Evolutionary conservation across 2,888 invertebrate species (phyloP).

Genomic region (Diadegma fenestrale): DNA sequence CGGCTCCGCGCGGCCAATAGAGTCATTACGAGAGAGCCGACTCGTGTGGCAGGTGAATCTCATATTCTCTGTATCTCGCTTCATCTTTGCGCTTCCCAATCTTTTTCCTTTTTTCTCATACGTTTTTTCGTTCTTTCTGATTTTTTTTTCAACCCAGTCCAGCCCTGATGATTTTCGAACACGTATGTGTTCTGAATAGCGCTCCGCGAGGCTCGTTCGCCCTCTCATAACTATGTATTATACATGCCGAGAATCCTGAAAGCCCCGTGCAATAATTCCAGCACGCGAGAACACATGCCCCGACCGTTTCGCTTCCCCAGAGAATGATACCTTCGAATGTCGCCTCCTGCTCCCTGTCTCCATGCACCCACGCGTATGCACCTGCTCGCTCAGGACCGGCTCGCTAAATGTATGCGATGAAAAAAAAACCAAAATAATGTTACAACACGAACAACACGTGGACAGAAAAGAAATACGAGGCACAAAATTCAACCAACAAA

Average conservation of each 20-base stretch:
- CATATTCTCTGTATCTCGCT: conserved; percentile 51
- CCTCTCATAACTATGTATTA: conserved; percentile 19
- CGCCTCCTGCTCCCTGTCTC: conserved; percentile 21
- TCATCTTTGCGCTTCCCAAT: conserved; percentile 21
- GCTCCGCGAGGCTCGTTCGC: background rate
- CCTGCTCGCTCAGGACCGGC: conserved; percentile 36
- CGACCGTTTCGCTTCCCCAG: conserved; percentile 32
- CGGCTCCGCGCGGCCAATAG: conserved; percentile 69
- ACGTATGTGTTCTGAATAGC: background rate
- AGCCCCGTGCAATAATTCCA: conserved; percentile 40
- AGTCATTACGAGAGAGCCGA: conserved; percentile 74
- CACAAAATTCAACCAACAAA: background rate
- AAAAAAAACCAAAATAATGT: background rate
- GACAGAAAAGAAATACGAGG: conserved; percentile 5
- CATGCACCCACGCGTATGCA: conserved; percentile 54
- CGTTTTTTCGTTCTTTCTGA: background rate
- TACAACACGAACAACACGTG: background rate
- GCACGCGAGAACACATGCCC: conserved; percentile 53
- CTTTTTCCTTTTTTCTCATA: background rate
- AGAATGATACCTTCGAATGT: conserved; percentile 21
- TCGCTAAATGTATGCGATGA: background rate
- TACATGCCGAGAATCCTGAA: conserved; percentile 1
- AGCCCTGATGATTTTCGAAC: conserved; percentile 14
- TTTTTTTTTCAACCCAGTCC: conserved; percentile 20
- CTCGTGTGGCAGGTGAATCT: conserved; percentile 75